Base-by-base conservation (phyloP, 1,140 invertebrate genomes). In the Phenacoccus solenopsis region DNA sequence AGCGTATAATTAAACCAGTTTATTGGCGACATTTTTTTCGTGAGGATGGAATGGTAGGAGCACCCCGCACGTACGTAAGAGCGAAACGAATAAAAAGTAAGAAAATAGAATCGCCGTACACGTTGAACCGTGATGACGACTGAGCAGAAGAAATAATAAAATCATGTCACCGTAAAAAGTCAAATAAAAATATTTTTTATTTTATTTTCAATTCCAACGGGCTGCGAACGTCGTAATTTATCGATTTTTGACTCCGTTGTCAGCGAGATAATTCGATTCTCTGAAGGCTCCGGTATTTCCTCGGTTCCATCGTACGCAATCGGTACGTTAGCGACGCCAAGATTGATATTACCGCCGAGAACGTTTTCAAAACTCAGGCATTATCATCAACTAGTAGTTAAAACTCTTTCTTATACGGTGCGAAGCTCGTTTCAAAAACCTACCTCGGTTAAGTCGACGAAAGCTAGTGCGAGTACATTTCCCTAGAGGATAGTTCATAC, bases 181-280 rank as follows among this genome's bases (percentile, higher is more conserved):
- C 38, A 49, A 49, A 49, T 49, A 49, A 49, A 49, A 49, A 49
- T 49, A 49, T 49, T 49, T 49, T 49, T 49, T 49, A 49, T 49
- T 49, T 16, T 49, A 49, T 49, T 49, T 49, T n/a, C 38, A 49
- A 49, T 49, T 49, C 38, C 38, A 49, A n/a, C 38, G 13, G 12
- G 20, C 38, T 49, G 3, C 38, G 13, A 16, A 49, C 20, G 38
- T n/a, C 38, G 5, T 49, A 49, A 49, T 49, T 49, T 49, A 49
- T 49, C 38, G 38, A 49, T 49, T 49, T 49, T 49, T 9, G 38
- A 16, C 38, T 32, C 30, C 20, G 38, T 49, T n/a, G 38, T 49
- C 38, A 49, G 20, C 12, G 20, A 49, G 20, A 49, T n/a, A 49
- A 49, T 49, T 49, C 38, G 5, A 49, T 49, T n/a, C 5, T 49